Conservation (phyloP, 2,797 vertebrate species). For the Gobionotothen gibberifrons region DNA sequence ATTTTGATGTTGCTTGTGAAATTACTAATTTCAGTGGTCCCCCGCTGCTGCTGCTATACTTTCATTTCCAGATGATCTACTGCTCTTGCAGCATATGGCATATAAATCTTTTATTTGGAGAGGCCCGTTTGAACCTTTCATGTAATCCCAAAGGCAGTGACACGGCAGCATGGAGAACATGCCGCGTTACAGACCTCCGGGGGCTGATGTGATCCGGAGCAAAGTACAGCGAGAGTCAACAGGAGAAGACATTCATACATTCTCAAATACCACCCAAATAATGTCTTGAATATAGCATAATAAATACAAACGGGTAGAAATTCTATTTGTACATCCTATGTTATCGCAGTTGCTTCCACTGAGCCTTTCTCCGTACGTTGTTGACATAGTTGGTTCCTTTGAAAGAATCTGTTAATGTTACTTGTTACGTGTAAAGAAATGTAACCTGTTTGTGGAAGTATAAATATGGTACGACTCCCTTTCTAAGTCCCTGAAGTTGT, state of each 20-base stretch:
- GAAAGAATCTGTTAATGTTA: too few species aligned
- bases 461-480: too few species aligned
- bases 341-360: neutral
- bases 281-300: neutral
- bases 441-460: too few species aligned
- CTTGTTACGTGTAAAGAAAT: too few species aligned
- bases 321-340: neutral
- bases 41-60: slow-evolving; percentile 11
- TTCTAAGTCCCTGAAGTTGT: too few species aligned
- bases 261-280: neutral
- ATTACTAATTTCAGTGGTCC: slow-evolving; percentile 1
- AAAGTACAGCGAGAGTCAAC: neutral
- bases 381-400: neutral
- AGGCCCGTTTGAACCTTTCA: slow-evolving; percentile 29
- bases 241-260: neutral
- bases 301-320: neutral
- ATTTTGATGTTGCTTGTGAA: slow-evolving; percentile 36
- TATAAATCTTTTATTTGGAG: slow-evolving; percentile 34
- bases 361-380: neutral
- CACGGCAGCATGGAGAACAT: neutral
- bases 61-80: slow-evolving; percentile 25
- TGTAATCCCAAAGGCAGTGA: slow-evolving; percentile 41
- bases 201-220: slow-evolving; percentile 3
- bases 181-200: neutral
- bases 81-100: slow-evolving; percentile 34